Conservation (phyloP, 2,888 invertebrate genomes). For the Rhamnusium bicolor region DNA sequence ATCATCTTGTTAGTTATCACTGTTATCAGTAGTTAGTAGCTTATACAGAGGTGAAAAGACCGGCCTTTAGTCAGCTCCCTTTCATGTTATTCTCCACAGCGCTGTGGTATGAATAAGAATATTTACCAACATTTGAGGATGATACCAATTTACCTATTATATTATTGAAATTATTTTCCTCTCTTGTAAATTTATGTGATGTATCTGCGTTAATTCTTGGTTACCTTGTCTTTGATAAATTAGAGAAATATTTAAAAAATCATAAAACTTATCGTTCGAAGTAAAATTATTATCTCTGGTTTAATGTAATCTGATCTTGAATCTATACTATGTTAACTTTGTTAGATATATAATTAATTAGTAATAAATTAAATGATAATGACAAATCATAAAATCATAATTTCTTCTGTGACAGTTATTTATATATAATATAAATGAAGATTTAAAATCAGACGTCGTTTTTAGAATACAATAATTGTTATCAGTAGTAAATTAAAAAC, state of each 20-base stretch:
- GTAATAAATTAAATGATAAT: constrained; percentile 29
- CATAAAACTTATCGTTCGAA: constrained; percentile 33
- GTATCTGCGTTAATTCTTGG: neutral
- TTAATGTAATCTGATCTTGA: constrained; percentile 27
- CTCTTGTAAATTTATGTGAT: too few species aligned
- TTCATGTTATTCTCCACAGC: too few species aligned
- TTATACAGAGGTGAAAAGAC: too few species aligned
- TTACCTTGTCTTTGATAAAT: neutral
- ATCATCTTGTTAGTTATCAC: too few species aligned
- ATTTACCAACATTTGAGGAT: too few species aligned
- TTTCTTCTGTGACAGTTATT: constrained; percentile 28
- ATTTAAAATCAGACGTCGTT: constrained; percentile 34
- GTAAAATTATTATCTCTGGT: constrained; percentile 24
- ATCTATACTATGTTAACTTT: constrained; percentile 31
- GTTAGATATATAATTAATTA: constrained; percentile 28
- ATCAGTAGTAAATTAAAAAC: constrained; percentile 31
- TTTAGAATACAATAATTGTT: constrained; percentile 31
- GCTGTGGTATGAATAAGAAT: too few species aligned
- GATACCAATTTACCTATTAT: too few species aligned
- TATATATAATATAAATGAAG: constrained; percentile 31
- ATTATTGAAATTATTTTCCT: too few species aligned
- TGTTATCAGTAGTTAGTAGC: too few species aligned
- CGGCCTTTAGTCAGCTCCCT: too few species aligned
- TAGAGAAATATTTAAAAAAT: constrained; percentile 22
- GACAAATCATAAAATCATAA: constrained; percentile 34